phyloP scores from a whole-genome alignment of 2,888 invertebrate species.

The Fragum sueziense region DNA sequence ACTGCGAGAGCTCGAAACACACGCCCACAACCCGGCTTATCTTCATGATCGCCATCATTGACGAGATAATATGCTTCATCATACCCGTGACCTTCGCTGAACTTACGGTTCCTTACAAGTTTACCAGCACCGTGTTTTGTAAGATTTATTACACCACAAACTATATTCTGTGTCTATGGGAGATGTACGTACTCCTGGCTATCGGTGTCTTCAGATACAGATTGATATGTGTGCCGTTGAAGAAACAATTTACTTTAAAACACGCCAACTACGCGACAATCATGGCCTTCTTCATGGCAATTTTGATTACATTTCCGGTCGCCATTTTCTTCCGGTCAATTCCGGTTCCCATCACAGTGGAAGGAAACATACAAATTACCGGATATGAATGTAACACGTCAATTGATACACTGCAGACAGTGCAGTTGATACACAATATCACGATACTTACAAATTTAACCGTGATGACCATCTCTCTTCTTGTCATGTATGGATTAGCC shows the following conservation, averaged over 20 bases:
- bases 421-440: conserved; percentile 5
- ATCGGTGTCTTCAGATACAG: conserved; percentile 18
- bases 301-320: conserved; percentile 1
- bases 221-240: neutral
- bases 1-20: neutral
- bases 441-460: neutral
- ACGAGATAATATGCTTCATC: conserved; percentile 6
- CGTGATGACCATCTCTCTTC: neutral
- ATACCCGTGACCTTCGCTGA: conserved; percentile 15
- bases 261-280: conserved; percentile 4
- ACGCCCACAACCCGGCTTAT: conserved; percentile 18
- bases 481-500: neutral
- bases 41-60: conserved; percentile 12
- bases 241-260: neutral
- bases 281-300: neutral
- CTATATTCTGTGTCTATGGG: conserved; percentile 1
- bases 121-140: conserved; percentile 13
- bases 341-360: neutral
- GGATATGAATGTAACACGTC: conserved; percentile 20
- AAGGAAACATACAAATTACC: neutral
- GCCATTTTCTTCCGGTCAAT: conserved; percentile 1
- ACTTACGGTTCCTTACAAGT: conserved; percentile 10
- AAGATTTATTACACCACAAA: conserved; percentile 6
- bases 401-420: neutral
- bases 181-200: neutral